A percentile compares a stretch with the other conserved stretches of the same genome.
Conservation (phyloP, 2,113 vertebrate genomes). For the Thymallus thymallus region DNA sequence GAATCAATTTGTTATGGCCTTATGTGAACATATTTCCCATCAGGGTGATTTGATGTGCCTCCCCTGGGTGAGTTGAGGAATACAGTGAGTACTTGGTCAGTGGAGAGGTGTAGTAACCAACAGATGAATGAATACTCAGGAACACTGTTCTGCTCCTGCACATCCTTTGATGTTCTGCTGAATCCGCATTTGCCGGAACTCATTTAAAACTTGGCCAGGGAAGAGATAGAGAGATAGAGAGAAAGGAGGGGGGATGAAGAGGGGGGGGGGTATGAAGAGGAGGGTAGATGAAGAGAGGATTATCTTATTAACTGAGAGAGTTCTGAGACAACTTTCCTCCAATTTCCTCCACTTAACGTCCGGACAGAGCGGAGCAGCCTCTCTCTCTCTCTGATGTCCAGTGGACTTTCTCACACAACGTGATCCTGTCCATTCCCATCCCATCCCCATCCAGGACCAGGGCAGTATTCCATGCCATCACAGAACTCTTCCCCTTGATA, state of each 20-base stretch:
- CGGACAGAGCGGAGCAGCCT: not conserved
- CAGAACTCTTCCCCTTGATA: conserved; percentile 22
- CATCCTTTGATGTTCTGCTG: conserved; percentile 29
- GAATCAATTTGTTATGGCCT: not conserved
- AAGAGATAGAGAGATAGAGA: not conserved
- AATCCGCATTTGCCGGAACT: conserved; percentile 29
- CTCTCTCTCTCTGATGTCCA: not conserved
- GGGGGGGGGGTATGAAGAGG: too few species aligned
- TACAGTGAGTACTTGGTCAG: conserved; percentile 1
- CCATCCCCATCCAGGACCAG: not conserved
- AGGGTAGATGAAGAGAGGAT: conserved; percentile 3
- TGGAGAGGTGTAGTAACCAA: not conserved
- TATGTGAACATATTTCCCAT: not conserved
- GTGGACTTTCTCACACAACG: not conserved
- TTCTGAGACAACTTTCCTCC: not conserved
- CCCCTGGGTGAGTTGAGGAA: too few species aligned
- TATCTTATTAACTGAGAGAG: conserved; percentile 3
- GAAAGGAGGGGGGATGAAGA: too few species aligned
- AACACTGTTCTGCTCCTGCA: conserved; percentile 12
- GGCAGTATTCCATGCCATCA: not conserved
- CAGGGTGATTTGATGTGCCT: not conserved
- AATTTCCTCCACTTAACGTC: not conserved
- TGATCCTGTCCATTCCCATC: not conserved
- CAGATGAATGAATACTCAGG: conserved; percentile 19
- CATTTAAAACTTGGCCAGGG: conserved; percentile 28